phyloP scores from a whole-genome alignment of 1,140 invertebrate genomes.

The Stratiolaelaps scimitus region DNA sequence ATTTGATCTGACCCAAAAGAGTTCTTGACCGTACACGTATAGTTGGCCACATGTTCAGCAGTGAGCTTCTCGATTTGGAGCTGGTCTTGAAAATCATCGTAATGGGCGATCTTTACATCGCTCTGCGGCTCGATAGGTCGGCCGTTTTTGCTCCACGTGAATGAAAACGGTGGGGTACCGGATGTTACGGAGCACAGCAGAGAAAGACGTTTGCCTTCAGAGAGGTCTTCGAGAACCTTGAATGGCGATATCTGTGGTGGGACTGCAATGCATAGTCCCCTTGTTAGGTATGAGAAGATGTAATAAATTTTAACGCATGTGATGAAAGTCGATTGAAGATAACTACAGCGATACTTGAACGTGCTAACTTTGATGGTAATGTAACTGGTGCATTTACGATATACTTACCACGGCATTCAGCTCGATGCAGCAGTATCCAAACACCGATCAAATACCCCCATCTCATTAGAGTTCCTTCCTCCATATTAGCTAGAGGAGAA shows the following conservation, averaged over 20 bases:
- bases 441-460: too few species aligned
- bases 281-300: too few species aligned
- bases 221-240: constrained; percentile 20
- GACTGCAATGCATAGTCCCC: too few species aligned
- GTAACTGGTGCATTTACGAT: too few species aligned
- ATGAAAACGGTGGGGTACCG: constrained; percentile 42
- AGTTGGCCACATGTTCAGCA: constrained; percentile 38
- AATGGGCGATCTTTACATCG: constrained; percentile 31
- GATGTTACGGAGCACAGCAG: constrained; percentile 41
- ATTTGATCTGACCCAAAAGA: constrained; percentile 32
- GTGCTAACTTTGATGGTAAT: too few species aligned
- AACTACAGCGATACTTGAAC: too few species aligned
- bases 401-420: too few species aligned
- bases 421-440: too few species aligned
- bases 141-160: constrained; percentile 51
- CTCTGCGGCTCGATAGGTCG: constrained; percentile 43
- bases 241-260: constrained; percentile 14
- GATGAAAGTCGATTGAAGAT: background rate
- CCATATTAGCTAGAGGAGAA: too few species aligned
- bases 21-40: constrained; percentile 33
- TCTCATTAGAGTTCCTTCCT: too few species aligned
- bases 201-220: constrained; percentile 8
- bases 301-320: too few species aligned
- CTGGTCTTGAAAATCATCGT: constrained; percentile 33
- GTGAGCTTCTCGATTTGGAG: constrained; percentile 32